Conservation (phyloP, 2,113 vertebrate species). For the Cavia aperea region DNA sequence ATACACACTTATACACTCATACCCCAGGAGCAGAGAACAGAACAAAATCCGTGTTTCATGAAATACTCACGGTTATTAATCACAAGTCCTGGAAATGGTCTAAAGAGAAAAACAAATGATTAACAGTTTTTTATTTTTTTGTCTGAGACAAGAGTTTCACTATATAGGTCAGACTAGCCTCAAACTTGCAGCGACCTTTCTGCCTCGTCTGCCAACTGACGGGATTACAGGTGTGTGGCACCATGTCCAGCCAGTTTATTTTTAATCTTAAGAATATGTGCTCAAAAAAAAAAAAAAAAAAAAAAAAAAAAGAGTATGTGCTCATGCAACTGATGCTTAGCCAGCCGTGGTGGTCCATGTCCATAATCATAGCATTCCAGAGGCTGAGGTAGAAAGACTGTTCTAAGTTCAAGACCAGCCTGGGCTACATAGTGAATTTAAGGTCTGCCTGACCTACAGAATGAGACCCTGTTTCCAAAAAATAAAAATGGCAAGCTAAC, state of each 20-base stretch:
- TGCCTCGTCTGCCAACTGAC: not conserved
- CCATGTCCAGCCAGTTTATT: not conserved
- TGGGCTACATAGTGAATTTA: not conserved
- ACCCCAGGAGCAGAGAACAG: not conserved
- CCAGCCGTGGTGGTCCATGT: not conserved
- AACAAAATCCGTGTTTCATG: not conserved
- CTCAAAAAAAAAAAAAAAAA: not conserved
- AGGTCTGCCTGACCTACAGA: not conserved
- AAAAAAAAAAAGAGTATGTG: not conserved
- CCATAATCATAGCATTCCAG: not conserved
- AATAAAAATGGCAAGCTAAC: not conserved
- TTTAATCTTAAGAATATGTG: not conserved
- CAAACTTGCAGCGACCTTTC: not conserved
- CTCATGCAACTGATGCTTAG: not conserved
- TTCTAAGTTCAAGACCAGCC: not conserved
- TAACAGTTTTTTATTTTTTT: not conserved
- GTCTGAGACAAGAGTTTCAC: not conserved
- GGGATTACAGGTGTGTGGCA: not conserved
- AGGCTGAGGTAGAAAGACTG: not conserved
- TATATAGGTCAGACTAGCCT: not conserved
- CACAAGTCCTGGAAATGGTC: conserved; percentile 75
- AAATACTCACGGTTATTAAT: conserved; percentile 76
- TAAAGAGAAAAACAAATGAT: conserved; percentile 53
- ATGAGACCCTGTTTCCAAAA: not conserved
- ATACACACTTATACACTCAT: not conserved